A percentile compares a stretch with the other conserved stretches of the same genome.
phyloP scores from a whole-genome alignment of 2,797 vertebrate species.

The Eurystomus glaucurus region DNA sequence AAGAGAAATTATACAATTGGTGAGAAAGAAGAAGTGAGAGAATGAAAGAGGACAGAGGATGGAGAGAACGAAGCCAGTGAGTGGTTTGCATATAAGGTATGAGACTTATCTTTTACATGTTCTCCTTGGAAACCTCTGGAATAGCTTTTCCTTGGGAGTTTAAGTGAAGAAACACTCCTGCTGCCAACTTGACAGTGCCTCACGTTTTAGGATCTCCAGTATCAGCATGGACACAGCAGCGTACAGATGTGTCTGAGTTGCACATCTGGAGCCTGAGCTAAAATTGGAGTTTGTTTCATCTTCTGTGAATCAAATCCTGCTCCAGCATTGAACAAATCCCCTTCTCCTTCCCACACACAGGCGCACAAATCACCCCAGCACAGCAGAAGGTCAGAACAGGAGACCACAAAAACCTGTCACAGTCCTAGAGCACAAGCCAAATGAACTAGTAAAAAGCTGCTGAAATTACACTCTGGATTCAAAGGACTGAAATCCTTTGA shows the following conservation, averaged over 20 bases:
- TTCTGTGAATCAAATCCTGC: background rate
- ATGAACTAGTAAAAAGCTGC: background rate
- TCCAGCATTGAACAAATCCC: background rate
- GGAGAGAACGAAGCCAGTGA: background rate
- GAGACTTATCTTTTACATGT: background rate
- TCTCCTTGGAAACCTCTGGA: background rate
- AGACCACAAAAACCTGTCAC: slow-evolving; percentile 36
- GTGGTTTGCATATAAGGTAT: background rate
- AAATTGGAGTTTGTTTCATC: background rate
- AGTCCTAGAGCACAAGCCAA: background rate
- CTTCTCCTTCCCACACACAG: background rate
- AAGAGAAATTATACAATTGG: background rate
- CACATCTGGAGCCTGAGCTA: slow-evolving; percentile 14
- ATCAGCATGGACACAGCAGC: background rate
- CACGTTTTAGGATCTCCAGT: background rate
- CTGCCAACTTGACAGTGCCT: background rate
- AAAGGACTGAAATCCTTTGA: background rate
- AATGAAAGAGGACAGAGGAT: background rate
- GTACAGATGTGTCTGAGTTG: background rate
- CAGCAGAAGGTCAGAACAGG: background rate
- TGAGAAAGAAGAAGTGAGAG: background rate
- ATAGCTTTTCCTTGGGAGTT: background rate
- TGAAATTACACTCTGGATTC: background rate
- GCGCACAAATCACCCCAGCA: background rate
- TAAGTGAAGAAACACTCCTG: background rate